Conservation (phyloP, 2,888 invertebrate genomes). For the Drosophila picticornis region DNA sequence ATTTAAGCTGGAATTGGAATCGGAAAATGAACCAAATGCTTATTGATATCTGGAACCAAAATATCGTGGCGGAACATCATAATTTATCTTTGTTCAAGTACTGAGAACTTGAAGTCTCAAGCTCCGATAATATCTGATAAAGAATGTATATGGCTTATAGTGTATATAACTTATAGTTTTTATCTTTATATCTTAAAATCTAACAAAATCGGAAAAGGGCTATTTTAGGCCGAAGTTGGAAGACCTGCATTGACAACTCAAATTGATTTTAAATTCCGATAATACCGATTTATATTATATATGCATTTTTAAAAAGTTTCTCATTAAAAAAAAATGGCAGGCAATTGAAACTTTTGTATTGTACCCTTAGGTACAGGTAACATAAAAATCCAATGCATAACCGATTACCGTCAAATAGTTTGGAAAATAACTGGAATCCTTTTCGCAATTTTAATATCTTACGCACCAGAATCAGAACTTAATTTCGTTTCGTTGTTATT, state of each 20-base stretch:
- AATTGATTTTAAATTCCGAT: neutral
- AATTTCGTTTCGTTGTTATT: neutral
- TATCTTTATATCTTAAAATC: neutral
- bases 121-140: no score
- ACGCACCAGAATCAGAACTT: neutral
- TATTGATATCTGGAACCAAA: neutral
- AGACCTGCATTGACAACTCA: no score
- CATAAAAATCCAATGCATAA: neutral
- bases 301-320: neutral
- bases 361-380: neutral
- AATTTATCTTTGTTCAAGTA: no score
- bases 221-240: no score
- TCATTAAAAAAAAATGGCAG: neutral
- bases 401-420: neutral
- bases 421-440: neutral
- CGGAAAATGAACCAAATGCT: neutral
- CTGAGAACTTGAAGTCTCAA: no score
- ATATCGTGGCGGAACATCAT: no score
- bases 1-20: neutral
- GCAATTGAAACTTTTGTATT: neutral
- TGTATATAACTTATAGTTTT: neutral
- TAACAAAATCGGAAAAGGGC: no score
- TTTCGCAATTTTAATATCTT: neutral
- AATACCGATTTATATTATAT: neutral
- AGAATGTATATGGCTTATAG: no score